Base-by-base conservation (phyloP, 2,113 vertebrate genomes). In the Lynx canadensis region DNA sequence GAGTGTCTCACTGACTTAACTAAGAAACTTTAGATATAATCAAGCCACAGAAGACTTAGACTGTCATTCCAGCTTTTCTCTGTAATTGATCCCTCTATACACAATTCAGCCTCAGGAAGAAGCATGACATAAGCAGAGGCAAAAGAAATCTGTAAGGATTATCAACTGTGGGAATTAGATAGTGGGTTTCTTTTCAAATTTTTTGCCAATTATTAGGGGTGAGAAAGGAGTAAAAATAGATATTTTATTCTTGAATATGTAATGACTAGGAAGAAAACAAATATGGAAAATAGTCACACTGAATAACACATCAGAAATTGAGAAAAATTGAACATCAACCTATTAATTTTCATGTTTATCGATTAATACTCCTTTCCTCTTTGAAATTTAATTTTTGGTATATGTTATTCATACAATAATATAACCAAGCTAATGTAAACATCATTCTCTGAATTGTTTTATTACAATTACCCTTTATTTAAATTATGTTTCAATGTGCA, bases 91-190 rank as follows among this genome's bases (percentile, higher is more conserved):
- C 96, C 29, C 27, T 97, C 94, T 93, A 89, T 91, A 92, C 57
- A 98, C 92, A 98, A 94, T 57, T 91, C 15, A 91, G 50, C 63
- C 74, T 95, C 87, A 92, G 83, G 98, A 91, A 84, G 55, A 98
- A 81, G 4, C 36, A 88, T 45, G 11, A n/a, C 91, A 96, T 71
- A 89, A 91, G 57, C 18, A 66, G 88, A 93, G 8, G 1, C 12
- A 76, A 86, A 98, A 92, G 3, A 92, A 94, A 48, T 83, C 87
- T 92, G 14, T 69, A 65, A 97, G 23, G 74, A 97, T 96, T 97
- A 86, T 38, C 79, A 50, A 85, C 84, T 90, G 63, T 66, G 91
- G 15, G 41, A 97, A 94, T 96, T 95, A 21, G 55, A 68, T 73
- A 74, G 18, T 11, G 36, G 29, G 21, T 60, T 1, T 93, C 63